phyloP scores from a whole-genome alignment of 2,797 vertebrate genomes.

The Cossypha niveicapilla region DNA sequence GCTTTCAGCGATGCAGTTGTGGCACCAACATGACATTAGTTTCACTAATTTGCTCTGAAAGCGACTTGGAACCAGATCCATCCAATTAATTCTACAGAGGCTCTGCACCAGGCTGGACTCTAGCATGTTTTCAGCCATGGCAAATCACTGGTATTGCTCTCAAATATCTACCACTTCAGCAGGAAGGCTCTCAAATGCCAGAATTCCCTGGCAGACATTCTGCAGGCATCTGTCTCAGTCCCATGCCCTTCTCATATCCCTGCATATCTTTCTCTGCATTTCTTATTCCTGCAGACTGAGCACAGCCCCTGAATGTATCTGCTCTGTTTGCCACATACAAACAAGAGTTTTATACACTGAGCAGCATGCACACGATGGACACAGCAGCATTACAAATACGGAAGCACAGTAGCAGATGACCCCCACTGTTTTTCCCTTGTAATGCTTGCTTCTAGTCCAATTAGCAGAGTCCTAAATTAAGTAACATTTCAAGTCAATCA shows the following conservation, averaged over 20 bases:
- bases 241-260: neutral
- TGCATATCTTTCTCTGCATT: neutral
- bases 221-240: neutral
- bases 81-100: neutral
- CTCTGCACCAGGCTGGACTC: neutral
- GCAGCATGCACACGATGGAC: conserved; percentile 28
- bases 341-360: neutral
- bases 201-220: neutral
- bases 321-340: conserved; percentile 15
- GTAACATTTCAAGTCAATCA: neutral
- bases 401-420: conserved; percentile 18
- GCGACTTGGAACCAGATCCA: neutral
- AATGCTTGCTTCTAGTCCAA: neutral
- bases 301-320: neutral
- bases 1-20: neutral
- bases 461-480: neutral
- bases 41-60: neutral
- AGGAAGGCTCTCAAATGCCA: neutral
- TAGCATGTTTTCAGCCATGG: neutral
- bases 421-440: neutral
- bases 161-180: neutral
- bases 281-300: neutral
- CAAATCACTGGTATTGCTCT: neutral
- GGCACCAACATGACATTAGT: neutral
- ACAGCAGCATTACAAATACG: neutral